Evolutionary conservation across 2,113 vertebrate genomes (phyloP), one percentile per base, ranked within the genome.

Genomic region (Amphiprion percula): DNA sequence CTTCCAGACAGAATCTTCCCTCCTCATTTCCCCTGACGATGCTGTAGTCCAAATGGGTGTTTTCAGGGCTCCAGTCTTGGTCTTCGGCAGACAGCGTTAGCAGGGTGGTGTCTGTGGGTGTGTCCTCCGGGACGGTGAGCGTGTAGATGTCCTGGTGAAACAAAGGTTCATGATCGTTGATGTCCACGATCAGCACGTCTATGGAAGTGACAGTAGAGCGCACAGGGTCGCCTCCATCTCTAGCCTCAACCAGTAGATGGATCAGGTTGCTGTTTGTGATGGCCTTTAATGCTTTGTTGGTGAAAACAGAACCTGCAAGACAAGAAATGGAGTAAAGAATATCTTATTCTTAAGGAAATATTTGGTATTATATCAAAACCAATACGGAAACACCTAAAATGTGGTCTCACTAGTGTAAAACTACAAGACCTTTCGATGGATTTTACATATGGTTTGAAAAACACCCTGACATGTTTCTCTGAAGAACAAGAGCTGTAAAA

Each of bases 271-370:
- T 84, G 53, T 92, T 92, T 64, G 93, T 84, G 79, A 94, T 77
- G 52, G 87, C 71, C 46, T 79, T 90, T 56, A 96, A 12, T 46
- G 95, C 88, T 53, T 87, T 92, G 5, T 52, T 92, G 50, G 94
- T 92, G 61, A 95, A 97, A 90, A 99, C 50, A 0, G 96, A 96
- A 56, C 97, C 98, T 99, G 79, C 83, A 94, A 94, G 84, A 54
- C 16, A 82, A 62, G 53, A 62, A 30, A 5, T 30, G 30, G 2
- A 37, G 33, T 12, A 44, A 44, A 44, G 11, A 44, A 44, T 12
- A 15, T 44, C 1, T 2, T 8, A 44, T 44, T 44, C 8, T 12
- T 44, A 14, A 15, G 15, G 41, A 44, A 44, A 44, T 44, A 44
- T 44, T 44, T 44, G 14, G 41, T 44, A 14, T 15, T 44, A 7